Evolutionary conservation across 2,888 invertebrate genomes (phyloP), one percentile per base, ranked within the genome.

Genomic region (Polydrusus cervinus): DNA sequence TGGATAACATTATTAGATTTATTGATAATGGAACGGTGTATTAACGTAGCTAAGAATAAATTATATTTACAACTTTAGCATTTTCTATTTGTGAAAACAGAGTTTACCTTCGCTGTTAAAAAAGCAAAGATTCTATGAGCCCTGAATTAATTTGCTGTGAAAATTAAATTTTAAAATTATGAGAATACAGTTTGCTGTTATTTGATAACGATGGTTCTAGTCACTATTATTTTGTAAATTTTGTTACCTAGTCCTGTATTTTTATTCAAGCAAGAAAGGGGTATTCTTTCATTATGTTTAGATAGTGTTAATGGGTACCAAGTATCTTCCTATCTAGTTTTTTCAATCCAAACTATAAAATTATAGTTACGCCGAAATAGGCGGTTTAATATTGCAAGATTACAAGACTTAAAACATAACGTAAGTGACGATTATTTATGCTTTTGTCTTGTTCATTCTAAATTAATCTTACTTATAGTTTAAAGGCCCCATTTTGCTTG

Each of bases 101-200:
- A 38, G 57, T 38, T 16, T n/a, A 1, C 25, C 10, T 13, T n/a
- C 2, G 13, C n/a, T 34, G 14, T 10, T 34, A 38, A 38, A 1
- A 38, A 55, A 18, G 57, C 57, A 60, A 60, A 40, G 14, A 38
- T 60, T 60, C 57, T 60, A 38, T 16, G 57, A 60, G 57, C 38
- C 57, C 57, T 40, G 18, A n/a, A 60, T 60, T 38, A 60, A 40
- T 38, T 60, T 60, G 57, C 57, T 16, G 0, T 1, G 7, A 13
- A 53, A 53, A 53, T 55, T 14, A 14, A 47, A 47, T 30, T 55
- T 13, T 55, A 9, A 57, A 57, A 2, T 9, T 34, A 11, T 3
- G 9, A n/a, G 3, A 34, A 38, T 1, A 3, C 57, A 16, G 57
- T 60, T 60, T 60, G 38, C 57, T n/a, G 38, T 60, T 11, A 34